Base-by-base conservation (phyloP, 2,888 invertebrate species). In the Dendrolimus pini region DNA sequence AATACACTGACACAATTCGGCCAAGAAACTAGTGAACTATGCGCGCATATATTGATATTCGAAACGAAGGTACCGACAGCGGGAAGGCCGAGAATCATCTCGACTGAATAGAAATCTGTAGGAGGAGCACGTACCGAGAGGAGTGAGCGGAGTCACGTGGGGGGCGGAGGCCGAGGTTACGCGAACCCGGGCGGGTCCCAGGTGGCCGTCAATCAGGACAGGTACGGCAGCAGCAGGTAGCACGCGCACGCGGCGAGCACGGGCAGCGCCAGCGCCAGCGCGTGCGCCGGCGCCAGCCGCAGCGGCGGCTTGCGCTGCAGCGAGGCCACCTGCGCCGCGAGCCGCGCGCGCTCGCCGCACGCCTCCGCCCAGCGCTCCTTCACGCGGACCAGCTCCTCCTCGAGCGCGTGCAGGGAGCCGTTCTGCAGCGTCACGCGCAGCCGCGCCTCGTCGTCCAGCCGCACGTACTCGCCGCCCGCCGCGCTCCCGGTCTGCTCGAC, bases 311-410 rank as follows among this genome's bases (percentile, higher is more conserved):
- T 92, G 92, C 70, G 94, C 70, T 92, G 93, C 71, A 95, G 80
- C 60, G 79, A 78, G 54, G 91, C 83, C 69, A 95, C 89, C 75
- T 94, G 69, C 52, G 68, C 69, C 54, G 92, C 88, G 54, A 95
- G 83, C 58, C 92, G 88, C 59, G 92, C 87, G 69, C 93, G 93
- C 70, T 95, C 94, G 41, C 92, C 92, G 69, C 91, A 87, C 60
- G 92, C 93, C 67, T 92, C 91, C 60, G 94, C 93, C 89, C 94
- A 96, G 67, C 94, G 92, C 78, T 95, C 94, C 75, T 95, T 95
- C 62, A 96, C 91, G 56, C 93, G 89, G 59, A 94, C 93, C 69
- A 96, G 84, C 80, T 96, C 95, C 77, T 95, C 95, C 76, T 95
- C 94, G 41, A 95, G 85, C 71, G 93, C 92, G 72, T 92, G 91